Percentiles rank a stretch among this genome's conserved stretches.
Conservation (phyloP, 2,113 vertebrate genomes). For the Meleagris gallopavo region DNA sequence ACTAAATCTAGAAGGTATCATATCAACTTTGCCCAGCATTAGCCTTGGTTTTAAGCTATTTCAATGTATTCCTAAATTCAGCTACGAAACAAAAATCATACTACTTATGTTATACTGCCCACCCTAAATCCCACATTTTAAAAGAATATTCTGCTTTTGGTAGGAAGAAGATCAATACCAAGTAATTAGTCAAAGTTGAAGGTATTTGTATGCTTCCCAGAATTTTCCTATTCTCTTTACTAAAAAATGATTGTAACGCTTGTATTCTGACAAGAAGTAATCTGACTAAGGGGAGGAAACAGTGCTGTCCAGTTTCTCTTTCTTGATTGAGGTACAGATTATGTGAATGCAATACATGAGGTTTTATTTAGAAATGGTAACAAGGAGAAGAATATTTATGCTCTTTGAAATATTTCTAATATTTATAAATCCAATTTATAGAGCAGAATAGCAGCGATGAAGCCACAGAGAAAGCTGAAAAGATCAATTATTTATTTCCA, state of each 20-base stretch:
- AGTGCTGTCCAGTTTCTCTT: neutral
- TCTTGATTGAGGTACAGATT: neutral
- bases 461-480: neutral
- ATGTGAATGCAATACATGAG: neutral
- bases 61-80: constrained; percentile 8
- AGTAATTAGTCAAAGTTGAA: neutral
- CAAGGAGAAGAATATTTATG: neutral
- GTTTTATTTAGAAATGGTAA: neutral
- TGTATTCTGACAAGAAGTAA: neutral
- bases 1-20: neutral
- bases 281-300: neutral
- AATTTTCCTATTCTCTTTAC: constrained; percentile 5
- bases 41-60: neutral
- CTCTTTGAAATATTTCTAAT: neutral
- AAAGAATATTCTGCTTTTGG: neutral
- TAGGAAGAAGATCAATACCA: neutral
- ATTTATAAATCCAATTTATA: neutral
- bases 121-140: neutral
- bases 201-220: neutral
- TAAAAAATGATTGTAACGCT: constrained; percentile 26
- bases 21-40: neutral
- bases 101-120: neutral
- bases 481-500: neutral
- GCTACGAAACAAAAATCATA: neutral
- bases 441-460: neutral